Evolutionary conservation across 2,113 vertebrate species (phyloP), one percentile per base, ranked within the genome.

Genomic region (Tiliqua scincoides): DNA sequence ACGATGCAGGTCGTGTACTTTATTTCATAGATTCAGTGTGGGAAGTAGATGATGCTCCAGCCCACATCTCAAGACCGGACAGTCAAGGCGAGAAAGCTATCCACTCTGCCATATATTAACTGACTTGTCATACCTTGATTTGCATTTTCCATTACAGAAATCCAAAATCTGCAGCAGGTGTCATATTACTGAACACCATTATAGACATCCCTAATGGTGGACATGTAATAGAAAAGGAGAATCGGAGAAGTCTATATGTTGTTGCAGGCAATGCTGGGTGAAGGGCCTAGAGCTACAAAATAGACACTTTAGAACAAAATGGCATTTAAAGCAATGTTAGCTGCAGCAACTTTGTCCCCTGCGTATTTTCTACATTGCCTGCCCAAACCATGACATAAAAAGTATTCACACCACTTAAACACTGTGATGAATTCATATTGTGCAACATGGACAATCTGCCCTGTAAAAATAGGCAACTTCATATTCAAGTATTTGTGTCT

Each of bases 401-500:
- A 61, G 6, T n/a, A 9, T 77, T 77, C 25, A 23, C n/a, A 35
- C 52, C 4, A 9, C 32, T 18, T n/a, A 77, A 20, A 74, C 72
- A 74, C 48, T 48, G 7, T 14, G 27, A 15, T 32, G 59, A 77
- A 32, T 1, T 18, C 27, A 48, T 20, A 1, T 67, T 65, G 30
- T 67, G 8, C 79, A 48, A 48, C 65, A 67, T n/a, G 15, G 61
- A 27, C 23, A 43, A 1, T 65, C 65, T 30, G 1, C 25, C 63
- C 25, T 68, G n/a, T 57, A 7, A 57, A 57, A 57, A 40, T 3
- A 73, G 48, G 40, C 61, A 61, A 83, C 3, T 52, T 27, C 84
- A 89, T 94, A 90, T 90, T 84, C 82, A 91, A 68, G 82, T 70
- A 21, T 37, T 35, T 68, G 62, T 78, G 48, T 87, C 81, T 91